Base-by-base conservation (phyloP, 2,113 vertebrate genomes). In the Seriola dumerili region DNA sequence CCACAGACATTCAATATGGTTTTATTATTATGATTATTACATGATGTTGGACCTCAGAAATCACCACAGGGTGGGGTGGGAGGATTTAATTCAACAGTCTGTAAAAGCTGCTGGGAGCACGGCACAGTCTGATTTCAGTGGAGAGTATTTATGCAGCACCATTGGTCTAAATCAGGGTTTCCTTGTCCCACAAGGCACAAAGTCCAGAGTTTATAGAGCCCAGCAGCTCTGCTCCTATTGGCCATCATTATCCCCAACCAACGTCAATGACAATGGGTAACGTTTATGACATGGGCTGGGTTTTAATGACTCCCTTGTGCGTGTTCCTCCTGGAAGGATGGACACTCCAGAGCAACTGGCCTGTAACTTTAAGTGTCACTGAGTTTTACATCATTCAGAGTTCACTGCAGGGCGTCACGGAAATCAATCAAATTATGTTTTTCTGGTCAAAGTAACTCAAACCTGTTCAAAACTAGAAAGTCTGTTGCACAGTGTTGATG, bases 1-100 rank as follows among this genome's bases (percentile, higher is more conserved):
- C 75, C 3, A 8, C 75, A 73, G 73, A 75, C 52, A 74, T 46
- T 80, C 63, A 52, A 34, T 72, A 36, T 72, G 38, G 23, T 83
- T 72, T 77, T 78, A 66, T 83, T 50, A 83, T 42, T 29, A 48
- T 42, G 65, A 55, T 75, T 73, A 71, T 80, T 79, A 64, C 63
- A 40, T 57, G 38, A 77, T 80, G 21, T 82, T 25, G 3, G 64
- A 77, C 76, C 57, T 67, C 23, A 69, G 23, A 77, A 77, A 74
- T 48, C 34, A 14, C 64, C 59, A 73, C 55, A 48, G 48, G 38
- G 58, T 0, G 8, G 10, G 1, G 19, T 50, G 50, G 61, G n/a
- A 21, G 64, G 34, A 65, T 85, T 83, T 80, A 52, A 78, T 82
- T 67, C 38, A 23, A 21, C 29, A 42, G 48, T 63, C 61, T 70